Conservation (phyloP, 2,797 vertebrate species). For the Lophius americanus region DNA sequence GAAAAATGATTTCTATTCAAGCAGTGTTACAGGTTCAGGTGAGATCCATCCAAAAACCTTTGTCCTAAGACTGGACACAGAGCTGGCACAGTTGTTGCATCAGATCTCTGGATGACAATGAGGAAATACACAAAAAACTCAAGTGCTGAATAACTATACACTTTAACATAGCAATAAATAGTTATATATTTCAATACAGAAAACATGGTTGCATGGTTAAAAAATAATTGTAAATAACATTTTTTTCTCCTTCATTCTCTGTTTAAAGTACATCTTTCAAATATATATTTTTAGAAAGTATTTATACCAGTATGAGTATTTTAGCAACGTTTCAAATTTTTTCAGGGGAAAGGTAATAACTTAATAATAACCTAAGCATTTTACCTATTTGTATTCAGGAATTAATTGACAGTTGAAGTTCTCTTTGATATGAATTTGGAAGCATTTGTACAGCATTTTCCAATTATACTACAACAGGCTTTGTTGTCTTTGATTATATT, state of each 20-base stretch:
- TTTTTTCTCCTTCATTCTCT: conserved; percentile 43
- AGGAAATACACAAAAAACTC: conserved; percentile 47
- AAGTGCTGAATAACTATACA: conserved; percentile 37
- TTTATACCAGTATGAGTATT: conserved; percentile 50
- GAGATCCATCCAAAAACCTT: conserved; percentile 61
- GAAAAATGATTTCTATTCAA: conserved; percentile 69
- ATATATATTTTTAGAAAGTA: conserved; percentile 53
- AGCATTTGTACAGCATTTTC: conserved; percentile 46
- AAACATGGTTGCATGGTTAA: conserved; percentile 69
- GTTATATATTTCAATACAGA: conserved; percentile 63
- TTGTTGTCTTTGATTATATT: conserved; percentile 18
- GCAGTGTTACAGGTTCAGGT: conserved; percentile 64
- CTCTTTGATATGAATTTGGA: conserved; percentile 25
- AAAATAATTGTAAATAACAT: conserved; percentile 67
- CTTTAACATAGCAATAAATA: conserved; percentile 48
- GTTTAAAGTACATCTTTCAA: conserved; percentile 51
- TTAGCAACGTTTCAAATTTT: conserved; percentile 75
- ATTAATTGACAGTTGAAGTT: conserved; percentile 27
- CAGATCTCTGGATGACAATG: conserved; percentile 62
- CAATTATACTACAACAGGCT: conserved; percentile 30
- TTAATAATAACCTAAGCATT: conserved; percentile 51
- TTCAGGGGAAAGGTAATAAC: conserved; percentile 57
- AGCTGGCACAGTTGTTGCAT: conserved; percentile 73
- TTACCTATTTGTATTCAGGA: conserved; percentile 30
- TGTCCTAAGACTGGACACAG: conserved; percentile 57